Conservation (phyloP, 2,888 invertebrate species). For the Strigamia crassipes region DNA sequence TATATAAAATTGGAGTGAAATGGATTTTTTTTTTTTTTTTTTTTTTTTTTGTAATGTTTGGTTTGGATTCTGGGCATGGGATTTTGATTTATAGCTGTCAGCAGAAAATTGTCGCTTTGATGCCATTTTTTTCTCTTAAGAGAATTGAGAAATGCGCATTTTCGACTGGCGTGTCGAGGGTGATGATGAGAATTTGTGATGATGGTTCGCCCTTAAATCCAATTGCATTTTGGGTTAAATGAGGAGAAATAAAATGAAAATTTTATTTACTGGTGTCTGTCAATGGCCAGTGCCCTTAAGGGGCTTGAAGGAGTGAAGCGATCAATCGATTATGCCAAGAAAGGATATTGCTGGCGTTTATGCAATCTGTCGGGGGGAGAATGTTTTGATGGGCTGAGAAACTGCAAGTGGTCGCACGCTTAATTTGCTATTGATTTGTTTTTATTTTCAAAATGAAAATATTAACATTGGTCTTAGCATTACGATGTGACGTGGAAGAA, state of each 20-base stretch:
- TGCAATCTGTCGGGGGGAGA: background rate
- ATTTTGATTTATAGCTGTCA: conserved; percentile 21
- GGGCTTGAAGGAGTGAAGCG: background rate
- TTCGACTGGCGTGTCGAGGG: background rate
- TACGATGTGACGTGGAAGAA: no score
- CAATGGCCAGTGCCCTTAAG: background rate
- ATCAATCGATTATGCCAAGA: conserved; percentile 3
- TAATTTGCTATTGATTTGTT: no score
- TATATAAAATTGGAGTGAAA: background rate
- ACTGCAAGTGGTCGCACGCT: no score
- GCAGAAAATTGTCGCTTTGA: conserved; percentile 16
- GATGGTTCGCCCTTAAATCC: background rate
- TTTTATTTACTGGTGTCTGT: background rate
- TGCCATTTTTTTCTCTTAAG: background rate
- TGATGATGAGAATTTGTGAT: background rate
- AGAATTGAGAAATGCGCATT: background rate
- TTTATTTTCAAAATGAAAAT: no score
- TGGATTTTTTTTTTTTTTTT: background rate
- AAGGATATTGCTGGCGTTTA: background rate
- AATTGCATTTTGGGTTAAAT: background rate
- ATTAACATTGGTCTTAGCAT: no score
- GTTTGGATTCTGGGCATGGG: conserved; percentile 3
- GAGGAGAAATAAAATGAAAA: background rate
- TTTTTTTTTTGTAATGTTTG: background rate
- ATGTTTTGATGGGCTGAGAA: background rate